Evolutionary conservation across 2,113 vertebrate species (phyloP), one percentile per base, ranked within the genome.

Genomic region (Picathartes gymnocephalus): DNA sequence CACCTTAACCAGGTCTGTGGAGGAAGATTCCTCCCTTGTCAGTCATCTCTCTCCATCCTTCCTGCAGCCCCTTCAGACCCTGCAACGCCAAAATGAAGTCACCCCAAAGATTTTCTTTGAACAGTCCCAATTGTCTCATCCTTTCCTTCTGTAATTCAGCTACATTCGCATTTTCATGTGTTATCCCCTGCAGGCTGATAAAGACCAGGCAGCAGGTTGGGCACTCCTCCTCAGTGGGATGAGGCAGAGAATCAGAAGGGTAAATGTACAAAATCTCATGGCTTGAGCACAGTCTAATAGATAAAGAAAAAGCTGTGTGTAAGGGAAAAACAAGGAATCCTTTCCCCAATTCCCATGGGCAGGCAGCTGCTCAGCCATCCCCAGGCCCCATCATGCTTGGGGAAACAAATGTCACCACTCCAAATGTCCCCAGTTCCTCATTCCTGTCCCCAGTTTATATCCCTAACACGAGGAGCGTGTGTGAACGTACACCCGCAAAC

Each of bases 401-500:
- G 14, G 5, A 61, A 15, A 42, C 33, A 76, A 12, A 45, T 3
- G 3, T 3, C 33, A 30, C 42, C 51, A 5, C 4, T 70, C n/a
- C 5, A 9, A 54, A 64, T 0, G 0, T 60, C 3, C 7, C 28
- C 7, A 2, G 3, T 42, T 42, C 13, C 44, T 57, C 35, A 42
- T 35, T 66, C 42, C 30, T 48, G 8, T 7, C 23, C 30, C 10
- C 5, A 6, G 0, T 48, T 24, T 13, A 6, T 7, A 16, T 6
- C 30, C 16, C 11, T 14, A 11, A 25, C n/a, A 17, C 0, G 2
- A 25, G 6, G 22, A 23, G 1, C 23, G 5, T 2, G 1, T 40
- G 13, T 7, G 8, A 10, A 19, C 1, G 0, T 28, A 4, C 27
- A 11, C 0, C 5, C 13, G 24, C 6, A 68, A 65, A 42, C 17